These are phyloP conservation scores for Larimichthys crocea DNA, from an alignment of 2,113 vertebrate species.

Conservation along the genomic window DNA sequence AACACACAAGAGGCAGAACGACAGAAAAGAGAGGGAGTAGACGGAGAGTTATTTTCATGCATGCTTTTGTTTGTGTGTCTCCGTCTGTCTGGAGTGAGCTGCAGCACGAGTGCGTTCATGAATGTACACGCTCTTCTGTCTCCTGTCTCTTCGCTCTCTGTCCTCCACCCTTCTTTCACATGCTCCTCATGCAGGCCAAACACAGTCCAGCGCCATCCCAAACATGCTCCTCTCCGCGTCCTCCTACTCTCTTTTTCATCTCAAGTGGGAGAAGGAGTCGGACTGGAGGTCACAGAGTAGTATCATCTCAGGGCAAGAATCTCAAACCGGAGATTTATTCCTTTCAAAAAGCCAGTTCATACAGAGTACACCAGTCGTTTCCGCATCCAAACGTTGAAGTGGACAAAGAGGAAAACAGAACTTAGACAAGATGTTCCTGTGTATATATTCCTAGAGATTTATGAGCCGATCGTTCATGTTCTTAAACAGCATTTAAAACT, in stretches of 20 bases:
- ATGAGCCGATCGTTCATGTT: not conserved
- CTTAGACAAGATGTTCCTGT: not conserved
- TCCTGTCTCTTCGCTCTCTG: conserved; percentile 3
- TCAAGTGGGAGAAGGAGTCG: conserved; percentile 42
- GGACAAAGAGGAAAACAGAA: not conserved
- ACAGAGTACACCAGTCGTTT: conserved; percentile 16
- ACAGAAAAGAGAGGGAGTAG: not conserved
- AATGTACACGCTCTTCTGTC: conserved; percentile 3
- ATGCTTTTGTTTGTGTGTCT: conserved; percentile 32
- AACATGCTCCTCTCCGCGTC: conserved; percentile 23
- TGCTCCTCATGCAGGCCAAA: conserved; percentile 22
- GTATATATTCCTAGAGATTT: not conserved
- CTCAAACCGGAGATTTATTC: not conserved
- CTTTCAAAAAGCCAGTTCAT: conserved; percentile 15
- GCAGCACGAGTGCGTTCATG: conserved; percentile 4
- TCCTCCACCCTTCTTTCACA: conserved; percentile 30
- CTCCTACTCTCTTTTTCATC: conserved; percentile 41
- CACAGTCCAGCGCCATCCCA: conserved; percentile 21
- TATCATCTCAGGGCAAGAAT: not conserved
- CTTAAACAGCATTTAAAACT: no score
- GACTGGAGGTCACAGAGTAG: conserved; percentile 32
- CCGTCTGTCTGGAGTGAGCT: conserved; percentile 11
- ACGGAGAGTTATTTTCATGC: not conserved
- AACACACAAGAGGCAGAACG: not conserved
- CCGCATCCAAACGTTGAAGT: conserved; percentile 8